Evolutionary conservation across 2,113 vertebrate genomes (phyloP).

Genomic region (Cavia aperea): DNA sequence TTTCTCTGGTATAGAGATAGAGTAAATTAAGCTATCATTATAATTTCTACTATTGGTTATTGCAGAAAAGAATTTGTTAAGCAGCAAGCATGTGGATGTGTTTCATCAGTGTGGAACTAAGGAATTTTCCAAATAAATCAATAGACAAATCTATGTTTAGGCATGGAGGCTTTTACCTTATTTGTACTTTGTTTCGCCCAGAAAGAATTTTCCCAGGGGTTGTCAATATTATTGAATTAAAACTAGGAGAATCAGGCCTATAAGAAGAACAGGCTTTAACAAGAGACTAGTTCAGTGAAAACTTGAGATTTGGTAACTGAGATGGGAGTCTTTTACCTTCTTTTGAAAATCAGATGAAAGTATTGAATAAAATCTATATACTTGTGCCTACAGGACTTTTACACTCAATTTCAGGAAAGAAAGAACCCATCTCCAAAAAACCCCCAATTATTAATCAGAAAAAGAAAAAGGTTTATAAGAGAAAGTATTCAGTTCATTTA

Average conservation of each 20-base stretch:
- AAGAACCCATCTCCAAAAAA: not conserved
- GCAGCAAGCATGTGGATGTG: not conserved
- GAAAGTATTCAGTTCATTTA: not conserved
- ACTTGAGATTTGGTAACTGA: not conserved
- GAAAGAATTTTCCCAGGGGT: not conserved
- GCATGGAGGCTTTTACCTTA: not conserved
- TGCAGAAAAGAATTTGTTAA: constrained; percentile 1
- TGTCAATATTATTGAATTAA: not conserved
- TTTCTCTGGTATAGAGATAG: not conserved
- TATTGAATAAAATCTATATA: not conserved
- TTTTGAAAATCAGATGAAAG: constrained; percentile 25
- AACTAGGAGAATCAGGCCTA: not conserved
- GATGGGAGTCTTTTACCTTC: not conserved
- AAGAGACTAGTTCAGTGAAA: not conserved
- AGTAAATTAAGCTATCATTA: not conserved
- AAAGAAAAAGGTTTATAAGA: not conserved
- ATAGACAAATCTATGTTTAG: not conserved
- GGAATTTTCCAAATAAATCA: not conserved
- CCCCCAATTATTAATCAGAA: constrained; percentile 6
- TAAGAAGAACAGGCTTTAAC: not conserved
- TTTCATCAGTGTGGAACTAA: not conserved
- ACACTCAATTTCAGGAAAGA: constrained; percentile 3
- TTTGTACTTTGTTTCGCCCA: not conserved
- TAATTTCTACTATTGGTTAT: not conserved
- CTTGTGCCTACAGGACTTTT: not conserved